Conservation (phyloP, 2,797 vertebrate species). For the Phyllotis vaccarum region DNA sequence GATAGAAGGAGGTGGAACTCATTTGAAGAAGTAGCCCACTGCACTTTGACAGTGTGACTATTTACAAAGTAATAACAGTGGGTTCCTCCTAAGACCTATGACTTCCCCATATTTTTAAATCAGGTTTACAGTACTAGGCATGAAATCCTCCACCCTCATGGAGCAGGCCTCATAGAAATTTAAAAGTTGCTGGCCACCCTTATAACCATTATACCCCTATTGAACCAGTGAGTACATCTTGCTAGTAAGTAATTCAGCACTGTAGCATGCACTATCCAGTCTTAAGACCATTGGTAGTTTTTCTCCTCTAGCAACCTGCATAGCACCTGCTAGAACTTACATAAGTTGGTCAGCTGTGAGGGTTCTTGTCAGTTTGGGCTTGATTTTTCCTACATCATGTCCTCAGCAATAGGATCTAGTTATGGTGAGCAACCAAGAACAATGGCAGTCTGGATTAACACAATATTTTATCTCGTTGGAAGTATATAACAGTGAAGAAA, state of each 20-base stretch:
- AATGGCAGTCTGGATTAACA: not conserved
- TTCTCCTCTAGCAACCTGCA: not conserved
- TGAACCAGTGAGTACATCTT: not conserved
- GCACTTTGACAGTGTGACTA: not conserved
- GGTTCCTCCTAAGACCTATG: not conserved
- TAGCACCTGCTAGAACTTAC: not conserved
- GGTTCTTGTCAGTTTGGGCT: not conserved
- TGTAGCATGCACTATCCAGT: not conserved
- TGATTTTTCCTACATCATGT: no score
- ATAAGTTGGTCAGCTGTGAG: not conserved
- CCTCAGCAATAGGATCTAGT: not conserved
- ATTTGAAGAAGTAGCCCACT: not conserved
- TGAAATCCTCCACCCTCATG: not conserved
- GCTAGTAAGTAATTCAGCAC: not conserved
- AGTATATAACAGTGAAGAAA: constrained; percentile 48
- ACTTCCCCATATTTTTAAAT: not conserved
- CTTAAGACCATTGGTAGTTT: not conserved
- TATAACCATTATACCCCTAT: not conserved
- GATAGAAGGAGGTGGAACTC: no score
- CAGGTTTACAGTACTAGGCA: no score
- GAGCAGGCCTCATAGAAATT: not conserved
- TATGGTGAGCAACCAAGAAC: not conserved
- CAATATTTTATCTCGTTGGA: constrained; percentile 59
- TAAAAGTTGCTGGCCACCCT: not conserved
- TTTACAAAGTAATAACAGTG: not conserved